Evolutionary conservation across 2,797 vertebrate species (phyloP).

Genomic region (Yasuhikotakia modesta): DNA sequence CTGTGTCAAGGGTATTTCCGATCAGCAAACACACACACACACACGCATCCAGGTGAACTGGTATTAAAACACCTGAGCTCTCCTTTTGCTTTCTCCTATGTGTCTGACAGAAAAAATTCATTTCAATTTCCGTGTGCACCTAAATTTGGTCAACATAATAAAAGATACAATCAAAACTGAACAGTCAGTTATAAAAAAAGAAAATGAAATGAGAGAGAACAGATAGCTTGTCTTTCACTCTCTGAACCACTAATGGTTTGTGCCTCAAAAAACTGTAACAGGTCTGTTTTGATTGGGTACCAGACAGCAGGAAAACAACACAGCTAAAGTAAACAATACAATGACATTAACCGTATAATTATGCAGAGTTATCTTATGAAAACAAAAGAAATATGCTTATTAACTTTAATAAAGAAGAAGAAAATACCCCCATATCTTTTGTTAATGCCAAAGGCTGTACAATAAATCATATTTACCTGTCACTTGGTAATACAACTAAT

Average conservation of each 20-base stretch:
- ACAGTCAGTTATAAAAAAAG: not conserved
- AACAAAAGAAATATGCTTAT: not conserved
- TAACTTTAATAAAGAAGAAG: not conserved
- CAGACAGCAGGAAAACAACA: not conserved
- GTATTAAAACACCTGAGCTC: slow-evolving; percentile 40
- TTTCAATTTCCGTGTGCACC: not conserved
- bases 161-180: slow-evolving; percentile 11
- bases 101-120: slow-evolving; percentile 6
- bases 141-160: not conserved
- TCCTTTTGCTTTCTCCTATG: slow-evolving; percentile 18
- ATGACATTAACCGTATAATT: not conserved
- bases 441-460: not conserved
- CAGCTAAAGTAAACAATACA: not conserved
- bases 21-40: not conserved
- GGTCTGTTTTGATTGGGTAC: not conserved
- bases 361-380: not conserved
- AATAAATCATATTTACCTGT: not conserved
- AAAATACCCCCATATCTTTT: not conserved
- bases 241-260: not conserved
- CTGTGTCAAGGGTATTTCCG: slow-evolving; percentile 35
- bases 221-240: not conserved
- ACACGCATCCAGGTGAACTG: slow-evolving; percentile 1
- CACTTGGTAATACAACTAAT: not conserved
- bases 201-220: not conserved
- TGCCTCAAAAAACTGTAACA: not conserved